Percentiles rank a stretch among this genome's conserved stretches.
phyloP scores from a whole-genome alignment of 2,797 vertebrate genomes.

The Enteromius treurensis region DNA sequence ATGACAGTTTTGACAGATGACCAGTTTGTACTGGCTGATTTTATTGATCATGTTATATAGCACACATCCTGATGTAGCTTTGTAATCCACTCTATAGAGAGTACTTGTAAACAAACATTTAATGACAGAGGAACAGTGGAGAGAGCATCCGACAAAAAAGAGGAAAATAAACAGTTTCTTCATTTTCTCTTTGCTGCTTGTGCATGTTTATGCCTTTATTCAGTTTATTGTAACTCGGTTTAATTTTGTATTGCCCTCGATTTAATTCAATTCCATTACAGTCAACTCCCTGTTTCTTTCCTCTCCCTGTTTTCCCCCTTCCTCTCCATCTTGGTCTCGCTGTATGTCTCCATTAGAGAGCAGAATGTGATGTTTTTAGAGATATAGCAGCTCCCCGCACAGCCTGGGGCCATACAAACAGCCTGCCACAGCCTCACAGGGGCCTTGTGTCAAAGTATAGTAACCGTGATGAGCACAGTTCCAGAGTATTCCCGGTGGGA shows the following conservation, averaged over 20 bases:
- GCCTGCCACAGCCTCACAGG: conserved; percentile 54
- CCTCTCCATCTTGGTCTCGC: neutral
- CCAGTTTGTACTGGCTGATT: neutral
- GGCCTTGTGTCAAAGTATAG: conserved; percentile 51
- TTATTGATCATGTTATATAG: neutral
- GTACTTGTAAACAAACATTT: conserved; percentile 45
- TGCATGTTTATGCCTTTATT: neutral
- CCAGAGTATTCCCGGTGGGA: conserved; percentile 17
- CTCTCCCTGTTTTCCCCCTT: neutral
- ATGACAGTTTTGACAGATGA: neutral
- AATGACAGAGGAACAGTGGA: conserved; percentile 5
- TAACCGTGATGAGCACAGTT: conserved; percentile 47
- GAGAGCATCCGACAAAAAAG: conserved; percentile 19
- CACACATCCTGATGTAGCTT: neutral
- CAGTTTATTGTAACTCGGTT: conserved; percentile 5
- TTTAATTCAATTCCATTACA: conserved; percentile 6
- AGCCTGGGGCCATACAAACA: conserved; percentile 68
- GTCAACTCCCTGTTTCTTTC: neutral
- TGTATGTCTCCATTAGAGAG: conserved; percentile 34
- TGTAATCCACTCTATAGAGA: conserved; percentile 16
- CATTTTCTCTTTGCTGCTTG: neutral
- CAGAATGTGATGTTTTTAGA: conserved; percentile 64
- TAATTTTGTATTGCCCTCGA: conserved; percentile 8
- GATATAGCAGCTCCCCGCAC: conserved; percentile 54
- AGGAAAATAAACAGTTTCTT: conserved; percentile 6